Evolutionary conservation across 2,888 invertebrate genomes (phyloP).

Genomic region (Lasiommata megera): DNA sequence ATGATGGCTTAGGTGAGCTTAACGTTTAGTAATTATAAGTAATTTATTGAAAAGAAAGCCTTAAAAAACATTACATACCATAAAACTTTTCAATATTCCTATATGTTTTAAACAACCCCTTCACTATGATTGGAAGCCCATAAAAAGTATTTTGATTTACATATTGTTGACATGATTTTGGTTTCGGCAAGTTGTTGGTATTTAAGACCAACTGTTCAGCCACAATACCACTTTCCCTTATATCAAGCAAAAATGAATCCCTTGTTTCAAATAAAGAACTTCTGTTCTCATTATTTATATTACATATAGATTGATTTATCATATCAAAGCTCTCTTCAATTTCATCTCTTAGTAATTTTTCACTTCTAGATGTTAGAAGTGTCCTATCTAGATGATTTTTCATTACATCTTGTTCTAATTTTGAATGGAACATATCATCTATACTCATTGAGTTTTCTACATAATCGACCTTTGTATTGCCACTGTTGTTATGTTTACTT

Average conservation of each 20-base stretch:
- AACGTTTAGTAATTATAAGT: too few relatives aligned
- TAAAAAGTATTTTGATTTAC: conserved; percentile 80
- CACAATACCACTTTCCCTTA: conserved; percentile 54
- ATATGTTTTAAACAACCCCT: conserved; percentile 85
- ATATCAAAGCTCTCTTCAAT: conserved; percentile 72
- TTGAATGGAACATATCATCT: conserved; percentile 61
- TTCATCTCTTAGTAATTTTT: conserved; percentile 46
- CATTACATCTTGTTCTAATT: conserved; percentile 38
- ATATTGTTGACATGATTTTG: conserved; percentile 25
- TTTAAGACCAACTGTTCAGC: conserved; percentile 34
- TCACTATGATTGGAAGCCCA: conserved; percentile 88
- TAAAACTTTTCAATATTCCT: conserved; percentile 91
- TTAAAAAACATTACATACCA: conserved; percentile 76
- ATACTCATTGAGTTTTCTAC: not conserved
- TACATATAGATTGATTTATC: conserved; percentile 76
- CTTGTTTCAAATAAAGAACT: conserved; percentile 60
- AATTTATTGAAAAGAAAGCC: not conserved
- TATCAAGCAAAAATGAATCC: conserved; percentile 67
- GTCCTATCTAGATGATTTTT: conserved; percentile 36
- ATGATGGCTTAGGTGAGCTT: too few relatives aligned
- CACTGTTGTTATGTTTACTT: conserved; percentile 30
- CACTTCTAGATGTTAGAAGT: conserved; percentile 36
- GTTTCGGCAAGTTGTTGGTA: conserved; percentile 32
- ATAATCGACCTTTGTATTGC: conserved; percentile 22
- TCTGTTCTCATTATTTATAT: conserved; percentile 48